phyloP scores from a whole-genome alignment of 2,888 invertebrate genomes.

The Metacarcinus magister region DNA sequence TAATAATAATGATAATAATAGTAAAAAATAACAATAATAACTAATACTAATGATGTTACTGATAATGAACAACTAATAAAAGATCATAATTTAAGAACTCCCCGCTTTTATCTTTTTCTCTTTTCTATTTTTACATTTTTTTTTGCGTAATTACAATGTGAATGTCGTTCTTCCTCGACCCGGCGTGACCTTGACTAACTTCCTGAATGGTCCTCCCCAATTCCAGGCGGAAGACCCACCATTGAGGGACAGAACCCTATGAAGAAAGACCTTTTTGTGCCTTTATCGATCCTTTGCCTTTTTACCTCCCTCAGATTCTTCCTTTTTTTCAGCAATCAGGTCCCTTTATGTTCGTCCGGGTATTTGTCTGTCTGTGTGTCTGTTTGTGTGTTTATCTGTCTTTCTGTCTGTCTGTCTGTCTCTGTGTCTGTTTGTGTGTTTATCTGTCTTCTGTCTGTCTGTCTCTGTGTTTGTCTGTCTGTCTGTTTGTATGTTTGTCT shows the following conservation, averaged over 20 bases:
- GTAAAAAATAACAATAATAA: too few relatives aligned
- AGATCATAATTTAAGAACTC: too few relatives aligned
- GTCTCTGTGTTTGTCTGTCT: too few relatives aligned
- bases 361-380: background rate
- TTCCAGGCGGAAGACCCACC: background rate
- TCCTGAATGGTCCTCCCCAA: background rate
- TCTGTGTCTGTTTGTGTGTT: background rate
- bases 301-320: background rate
- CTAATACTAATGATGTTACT: too few relatives aligned
- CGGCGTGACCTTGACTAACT: background rate
- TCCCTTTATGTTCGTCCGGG: background rate
- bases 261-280: background rate
- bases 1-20: too few relatives aligned
- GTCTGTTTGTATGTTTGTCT: too few relatives aligned
- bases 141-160: background rate
- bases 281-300: background rate
- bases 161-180: background rate
- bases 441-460: too few relatives aligned
- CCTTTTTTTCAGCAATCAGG: background rate
- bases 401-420: background rate
- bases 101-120: background rate
- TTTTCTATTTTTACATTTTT: background rate
- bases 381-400: too few relatives aligned
- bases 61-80: too few relatives aligned
- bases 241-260: background rate